Conservation (phyloP, 2,113 vertebrate species). For the Sphaerodactylus townsendi region DNA sequence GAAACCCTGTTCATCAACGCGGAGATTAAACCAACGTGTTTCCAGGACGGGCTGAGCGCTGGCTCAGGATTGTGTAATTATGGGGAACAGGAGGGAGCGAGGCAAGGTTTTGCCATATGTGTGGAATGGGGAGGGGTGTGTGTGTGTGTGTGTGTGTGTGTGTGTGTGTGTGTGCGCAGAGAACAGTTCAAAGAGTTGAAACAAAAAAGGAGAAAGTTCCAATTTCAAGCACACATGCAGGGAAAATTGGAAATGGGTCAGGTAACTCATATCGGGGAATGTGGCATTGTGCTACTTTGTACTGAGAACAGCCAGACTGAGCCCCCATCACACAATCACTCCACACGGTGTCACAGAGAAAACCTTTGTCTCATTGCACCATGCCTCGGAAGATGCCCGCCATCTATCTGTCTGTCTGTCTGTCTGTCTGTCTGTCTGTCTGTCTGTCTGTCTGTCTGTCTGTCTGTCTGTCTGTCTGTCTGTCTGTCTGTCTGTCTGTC, state of each 20-base stretch:
- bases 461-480: no score
- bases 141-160: no score
- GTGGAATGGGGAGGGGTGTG: background rate
- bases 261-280: no score
- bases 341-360: no score
- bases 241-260: background rate
- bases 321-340: no score
- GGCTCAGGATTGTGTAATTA: background rate
- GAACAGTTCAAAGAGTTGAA: background rate
- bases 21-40: conserved; percentile 31
- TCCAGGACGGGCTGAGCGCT: background rate
- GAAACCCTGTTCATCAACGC: conserved; percentile 8
- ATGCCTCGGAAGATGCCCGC: no score
- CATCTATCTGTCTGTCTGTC: no score
- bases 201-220: background rate
- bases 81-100: background rate
- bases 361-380: no score
- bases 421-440: no score
- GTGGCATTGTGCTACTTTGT: background rate
- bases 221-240: background rate
- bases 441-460: no score
- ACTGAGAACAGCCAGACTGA: background rate
- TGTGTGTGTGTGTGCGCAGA: no score
- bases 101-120: background rate
- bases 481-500: no score